Evolutionary conservation across 1,140 invertebrate genomes (phyloP), one percentile per base, ranked within the genome.

Genomic region (Trichomalopsis sarcophagae): DNA sequence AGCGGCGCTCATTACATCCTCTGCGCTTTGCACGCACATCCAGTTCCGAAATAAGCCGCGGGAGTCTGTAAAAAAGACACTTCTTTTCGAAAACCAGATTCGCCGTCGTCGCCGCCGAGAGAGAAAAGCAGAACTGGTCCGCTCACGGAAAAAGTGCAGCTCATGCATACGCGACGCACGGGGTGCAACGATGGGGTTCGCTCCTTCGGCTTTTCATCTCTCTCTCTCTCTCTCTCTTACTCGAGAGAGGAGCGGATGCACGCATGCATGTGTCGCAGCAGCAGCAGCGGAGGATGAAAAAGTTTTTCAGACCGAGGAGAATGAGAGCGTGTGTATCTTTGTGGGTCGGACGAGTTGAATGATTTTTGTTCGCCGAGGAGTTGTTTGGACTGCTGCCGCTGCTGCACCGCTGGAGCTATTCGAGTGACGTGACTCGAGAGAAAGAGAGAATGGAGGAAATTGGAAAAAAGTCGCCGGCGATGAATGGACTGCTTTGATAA

Each of bases 71-170:
- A 80, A 84, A 84, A 84, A 73, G 50, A 33, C 23, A 47, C 30
- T 87, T 87, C 86, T 88, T 86, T 86, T 88, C 84, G 73, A 86
- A 77, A 88, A 88, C 87, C 86, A 88, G 86, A 86, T 87, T 81
- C 50, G 82, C 81, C 47, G 27, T 44, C 62, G 5, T 30, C 44
- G 27, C 1, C 47, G 7, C 33, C 40, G 69, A 55, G 50, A 74
- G 75, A 50, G 62, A 71, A 84, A 84, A 78, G 36, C 62, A 87
- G 81, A 87, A 87, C 86, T 87, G 66, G 86, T 85, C 83, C 27
- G 30, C 50, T 66, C 78, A 84, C 82, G 55, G 40, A 47, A 84
- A 84, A 84, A 84, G 82, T 82, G 79, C 76, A 73, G 44, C 21
- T 86, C 75, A 27, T 82, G 75, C 36, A 69, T 36, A 47, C 81